Conservation (phyloP, 2,113 vertebrate genomes). For the Rhea americana region DNA sequence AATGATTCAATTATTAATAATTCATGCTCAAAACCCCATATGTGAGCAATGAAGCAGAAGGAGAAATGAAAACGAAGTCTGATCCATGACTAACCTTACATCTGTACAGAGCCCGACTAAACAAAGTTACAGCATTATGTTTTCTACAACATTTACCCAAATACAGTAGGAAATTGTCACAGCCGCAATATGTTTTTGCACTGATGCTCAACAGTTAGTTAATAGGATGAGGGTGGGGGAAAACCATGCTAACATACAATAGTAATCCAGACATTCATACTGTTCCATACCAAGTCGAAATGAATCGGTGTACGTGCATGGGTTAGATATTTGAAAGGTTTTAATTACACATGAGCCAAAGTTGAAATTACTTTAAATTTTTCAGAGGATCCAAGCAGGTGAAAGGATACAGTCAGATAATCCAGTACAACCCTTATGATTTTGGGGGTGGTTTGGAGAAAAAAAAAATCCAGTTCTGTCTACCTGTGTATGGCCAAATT, state of each 20-base stretch:
- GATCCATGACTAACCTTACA: slow-evolving; percentile 75
- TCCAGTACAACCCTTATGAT: not conserved
- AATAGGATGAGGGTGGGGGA: not conserved
- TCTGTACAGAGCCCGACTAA: slow-evolving; percentile 67
- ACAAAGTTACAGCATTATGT: slow-evolving; percentile 53
- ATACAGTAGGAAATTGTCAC: slow-evolving; percentile 66
- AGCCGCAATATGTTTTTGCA: slow-evolving; percentile 44
- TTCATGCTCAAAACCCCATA: slow-evolving; percentile 83
- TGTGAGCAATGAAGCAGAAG: slow-evolving; percentile 75
- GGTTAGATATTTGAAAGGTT: not conserved
- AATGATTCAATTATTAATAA: slow-evolving; percentile 88
- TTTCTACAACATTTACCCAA: slow-evolving; percentile 57
- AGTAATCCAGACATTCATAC: not conserved
- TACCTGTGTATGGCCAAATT: not conserved
- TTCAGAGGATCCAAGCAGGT: not conserved
- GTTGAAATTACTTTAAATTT: not conserved
- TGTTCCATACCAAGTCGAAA: not conserved
- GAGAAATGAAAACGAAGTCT: slow-evolving; percentile 70
- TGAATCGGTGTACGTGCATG: not conserved
- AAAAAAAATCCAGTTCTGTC: not conserved
- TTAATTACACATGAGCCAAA: not conserved
- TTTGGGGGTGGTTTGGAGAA: not conserved
- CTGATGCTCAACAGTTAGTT: slow-evolving; percentile 42
- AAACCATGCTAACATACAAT: not conserved
- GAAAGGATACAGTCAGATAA: not conserved